Percentiles rank a stretch among this genome's conserved stretches.
phyloP scores from a whole-genome alignment of 2,888 invertebrate species.

The Phaedon cochleariae region DNA sequence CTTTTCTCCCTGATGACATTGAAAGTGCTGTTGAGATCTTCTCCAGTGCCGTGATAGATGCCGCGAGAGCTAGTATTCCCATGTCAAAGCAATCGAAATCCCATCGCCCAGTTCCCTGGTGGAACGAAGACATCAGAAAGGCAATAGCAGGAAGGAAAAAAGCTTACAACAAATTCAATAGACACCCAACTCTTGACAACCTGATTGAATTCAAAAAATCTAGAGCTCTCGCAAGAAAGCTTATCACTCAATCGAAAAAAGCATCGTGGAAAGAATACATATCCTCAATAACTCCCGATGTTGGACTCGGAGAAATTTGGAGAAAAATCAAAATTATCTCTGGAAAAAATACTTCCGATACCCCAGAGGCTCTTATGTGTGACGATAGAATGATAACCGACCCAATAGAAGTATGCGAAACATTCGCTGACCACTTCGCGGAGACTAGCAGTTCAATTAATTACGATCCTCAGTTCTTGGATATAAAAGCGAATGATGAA shows the following conservation, averaged over 20 bases:
- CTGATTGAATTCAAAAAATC: not conserved
- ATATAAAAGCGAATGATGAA: constrained; percentile 8
- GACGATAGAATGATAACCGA: not conserved
- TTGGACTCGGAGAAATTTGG: not conserved
- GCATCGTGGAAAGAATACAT: not conserved
- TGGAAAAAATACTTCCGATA: not conserved
- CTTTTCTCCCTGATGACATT: not conserved
- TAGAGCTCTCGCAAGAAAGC: not conserved
- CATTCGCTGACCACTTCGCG: constrained; percentile 9
- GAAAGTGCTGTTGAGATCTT: not conserved
- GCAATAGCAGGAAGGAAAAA: not conserved
- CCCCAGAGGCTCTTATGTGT: not conserved
- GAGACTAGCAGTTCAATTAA: not conserved
- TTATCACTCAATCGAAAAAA: not conserved
- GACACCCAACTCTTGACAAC: not conserved
- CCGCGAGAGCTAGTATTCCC: not conserved
- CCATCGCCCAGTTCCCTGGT: constrained; percentile 4
- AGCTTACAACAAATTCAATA: constrained; percentile 1
- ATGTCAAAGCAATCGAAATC: not conserved
- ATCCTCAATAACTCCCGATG: not conserved
- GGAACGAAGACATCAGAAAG: not conserved
- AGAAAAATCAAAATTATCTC: constrained; percentile 10
- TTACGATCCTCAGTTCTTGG: not conserved
- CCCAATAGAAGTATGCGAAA: not conserved
- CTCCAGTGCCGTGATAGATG: not conserved